These are phyloP conservation scores for Cybosia mesomella DNA, from an alignment of 2,888 invertebrate genomes.

Conservation along the genomic window DNA sequence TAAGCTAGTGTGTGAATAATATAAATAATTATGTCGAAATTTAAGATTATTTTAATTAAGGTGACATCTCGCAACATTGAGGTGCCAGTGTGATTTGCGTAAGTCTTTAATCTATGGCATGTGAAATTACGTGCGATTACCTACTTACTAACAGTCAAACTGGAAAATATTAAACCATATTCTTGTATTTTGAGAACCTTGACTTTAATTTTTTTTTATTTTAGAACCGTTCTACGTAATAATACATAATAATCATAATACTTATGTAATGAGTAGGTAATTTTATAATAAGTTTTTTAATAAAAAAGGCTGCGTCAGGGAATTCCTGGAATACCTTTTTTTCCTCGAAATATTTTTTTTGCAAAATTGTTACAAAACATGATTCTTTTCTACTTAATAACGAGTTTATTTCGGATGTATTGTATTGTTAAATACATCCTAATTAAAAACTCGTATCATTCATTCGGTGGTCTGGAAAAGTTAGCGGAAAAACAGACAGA, in stretches of 20 bases:
- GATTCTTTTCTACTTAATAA: too few species aligned
- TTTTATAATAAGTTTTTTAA: neutral
- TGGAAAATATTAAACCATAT: constrained; percentile 18
- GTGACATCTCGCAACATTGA: constrained; percentile 37
- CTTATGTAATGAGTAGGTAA: neutral
- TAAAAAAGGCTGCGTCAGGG: neutral
- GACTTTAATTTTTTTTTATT: constrained; percentile 8
- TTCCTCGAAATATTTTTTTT: too few species aligned
- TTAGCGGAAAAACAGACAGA: neutral
- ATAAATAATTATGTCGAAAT: constrained; percentile 29
- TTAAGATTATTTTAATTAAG: constrained; percentile 28
- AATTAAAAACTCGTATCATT: too few species aligned
- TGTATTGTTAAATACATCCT: too few species aligned
- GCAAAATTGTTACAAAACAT: too few species aligned
- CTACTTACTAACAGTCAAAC: constrained; percentile 19
- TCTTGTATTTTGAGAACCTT: constrained; percentile 5
- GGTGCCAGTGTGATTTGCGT: constrained; percentile 35
- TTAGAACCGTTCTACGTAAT: constrained; percentile 1
- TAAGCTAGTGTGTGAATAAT: constrained; percentile 18
- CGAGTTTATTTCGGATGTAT: too few species aligned
- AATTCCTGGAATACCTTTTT: neutral
- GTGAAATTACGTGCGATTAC: constrained; percentile 26
- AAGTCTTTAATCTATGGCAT: constrained; percentile 20
- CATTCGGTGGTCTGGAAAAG: neutral
- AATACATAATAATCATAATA: neutral